Conservation (phyloP, 2,888 invertebrate species). For the Corythucha ciliata region DNA sequence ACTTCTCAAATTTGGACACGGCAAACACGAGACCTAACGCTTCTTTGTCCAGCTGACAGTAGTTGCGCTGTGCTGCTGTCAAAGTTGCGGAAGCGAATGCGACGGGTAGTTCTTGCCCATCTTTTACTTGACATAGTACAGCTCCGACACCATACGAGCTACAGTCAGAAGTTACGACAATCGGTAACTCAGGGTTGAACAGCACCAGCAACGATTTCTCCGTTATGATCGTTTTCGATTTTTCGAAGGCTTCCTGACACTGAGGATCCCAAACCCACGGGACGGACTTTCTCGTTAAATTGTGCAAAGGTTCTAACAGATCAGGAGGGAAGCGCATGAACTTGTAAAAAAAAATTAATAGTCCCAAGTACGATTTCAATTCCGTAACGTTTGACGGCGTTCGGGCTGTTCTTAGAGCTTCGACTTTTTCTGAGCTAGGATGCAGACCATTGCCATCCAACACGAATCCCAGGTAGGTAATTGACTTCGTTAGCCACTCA, state of each 20-base stretch:
- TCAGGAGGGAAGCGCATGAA: constrained; percentile 9
- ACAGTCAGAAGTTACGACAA: constrained; percentile 10
- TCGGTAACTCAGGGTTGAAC: not conserved
- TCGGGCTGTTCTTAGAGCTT: not conserved
- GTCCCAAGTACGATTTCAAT: constrained; percentile 13
- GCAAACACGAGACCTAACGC: constrained; percentile 3
- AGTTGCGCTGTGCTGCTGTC: not conserved
- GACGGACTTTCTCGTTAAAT: not conserved
- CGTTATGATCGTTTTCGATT: not conserved
- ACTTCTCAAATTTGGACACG: constrained; percentile 12
- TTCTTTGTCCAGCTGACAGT: not conserved
- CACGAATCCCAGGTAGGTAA: not conserved
- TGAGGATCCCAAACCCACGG: constrained; percentile 2
- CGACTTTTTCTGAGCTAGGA: not conserved
- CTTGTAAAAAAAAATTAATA: constrained; percentile 18
- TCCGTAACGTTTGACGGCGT: not conserved
- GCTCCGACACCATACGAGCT: constrained; percentile 14
- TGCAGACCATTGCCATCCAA: not conserved
- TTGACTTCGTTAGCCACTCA: not conserved
- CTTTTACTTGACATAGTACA: constrained; percentile 28
- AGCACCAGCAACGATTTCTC: constrained; percentile 11
- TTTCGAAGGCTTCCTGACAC: not conserved
- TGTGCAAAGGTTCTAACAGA: constrained; percentile 4
- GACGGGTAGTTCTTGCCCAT: constrained; percentile 5
- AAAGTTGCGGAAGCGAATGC: constrained; percentile 6